Percentiles rank a stretch among this genome's conserved stretches.
Evolutionary conservation across 2,113 vertebrate species (phyloP).

Genomic region (Oncorhynchus nerka): DNA sequence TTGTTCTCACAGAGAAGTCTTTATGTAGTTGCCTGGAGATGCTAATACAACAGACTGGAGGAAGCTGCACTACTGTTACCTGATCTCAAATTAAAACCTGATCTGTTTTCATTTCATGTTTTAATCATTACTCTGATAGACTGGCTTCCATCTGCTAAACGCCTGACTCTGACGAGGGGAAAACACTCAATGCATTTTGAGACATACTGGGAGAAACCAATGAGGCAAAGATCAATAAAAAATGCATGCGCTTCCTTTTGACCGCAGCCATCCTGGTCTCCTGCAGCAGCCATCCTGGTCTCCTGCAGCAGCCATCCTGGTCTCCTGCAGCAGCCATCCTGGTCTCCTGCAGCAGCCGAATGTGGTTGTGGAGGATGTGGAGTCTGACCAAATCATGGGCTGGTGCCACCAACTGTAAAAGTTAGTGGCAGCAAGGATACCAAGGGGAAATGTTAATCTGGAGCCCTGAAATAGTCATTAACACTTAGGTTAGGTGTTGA

Average conservation of each 20-base stretch:
- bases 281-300: constrained; percentile 37
- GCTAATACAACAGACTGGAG: neutral
- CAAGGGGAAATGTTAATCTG: too few relatives aligned
- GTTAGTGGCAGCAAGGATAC: too few relatives aligned
- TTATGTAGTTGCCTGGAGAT: neutral
- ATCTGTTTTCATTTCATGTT: constrained; percentile 27
- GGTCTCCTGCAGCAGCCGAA: constrained; percentile 55
- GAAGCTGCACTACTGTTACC: neutral
- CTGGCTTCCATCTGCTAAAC: constrained; percentile 40
- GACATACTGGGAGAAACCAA: constrained; percentile 51
- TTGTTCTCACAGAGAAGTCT: constrained; percentile 2
- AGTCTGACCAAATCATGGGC: too few relatives aligned
- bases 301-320: constrained; percentile 46
- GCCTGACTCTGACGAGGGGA: constrained; percentile 36
- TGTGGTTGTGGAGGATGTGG: neutral
- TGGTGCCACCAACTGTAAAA: too few relatives aligned
- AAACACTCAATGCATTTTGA: constrained; percentile 42
- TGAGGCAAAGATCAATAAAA: constrained; percentile 59
- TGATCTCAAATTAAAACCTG: constrained; percentile 26
- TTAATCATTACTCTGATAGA: constrained; percentile 13
- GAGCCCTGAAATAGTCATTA: too few relatives aligned
- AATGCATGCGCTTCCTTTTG: constrained; percentile 63
- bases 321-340: constrained; percentile 50
- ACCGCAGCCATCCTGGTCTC: constrained; percentile 51
- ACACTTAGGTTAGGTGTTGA: too few relatives aligned